phyloP scores from a whole-genome alignment of 2,113 vertebrate genomes.

The Formicarius rufipectus region DNA sequence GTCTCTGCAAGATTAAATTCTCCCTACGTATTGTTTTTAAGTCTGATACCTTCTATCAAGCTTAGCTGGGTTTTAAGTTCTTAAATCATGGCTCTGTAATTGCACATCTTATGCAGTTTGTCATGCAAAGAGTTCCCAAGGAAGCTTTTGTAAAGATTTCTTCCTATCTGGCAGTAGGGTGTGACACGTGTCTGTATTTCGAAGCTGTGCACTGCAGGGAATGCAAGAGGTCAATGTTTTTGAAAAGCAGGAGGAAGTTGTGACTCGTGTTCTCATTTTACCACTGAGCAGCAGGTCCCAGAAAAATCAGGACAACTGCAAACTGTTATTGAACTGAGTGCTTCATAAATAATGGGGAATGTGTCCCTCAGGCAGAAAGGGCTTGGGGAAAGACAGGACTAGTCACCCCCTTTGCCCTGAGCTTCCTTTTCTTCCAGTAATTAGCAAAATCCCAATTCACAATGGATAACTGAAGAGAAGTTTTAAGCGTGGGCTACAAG shows the following conservation, averaged over 20 bases:
- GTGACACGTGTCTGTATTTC: neutral
- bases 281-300: neutral
- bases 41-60: constrained; percentile 38
- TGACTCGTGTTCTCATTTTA: neutral
- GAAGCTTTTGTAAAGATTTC: constrained; percentile 26
- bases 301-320: constrained; percentile 2
- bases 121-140: neutral
- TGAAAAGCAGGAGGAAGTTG: neutral
- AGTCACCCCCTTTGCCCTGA: neutral
- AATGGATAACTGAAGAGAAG: neutral
- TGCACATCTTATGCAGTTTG: constrained; percentile 32
- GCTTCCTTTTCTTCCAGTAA: constrained; percentile 3
- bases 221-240: neutral
- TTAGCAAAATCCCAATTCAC: constrained; percentile 43
- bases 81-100: constrained; percentile 60
- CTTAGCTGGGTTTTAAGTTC: constrained; percentile 58
- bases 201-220: neutral
- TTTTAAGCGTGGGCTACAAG: neutral
- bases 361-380: neutral
- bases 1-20: constrained; percentile 50
- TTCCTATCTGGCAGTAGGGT: neutral
- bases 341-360: neutral
- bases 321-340: neutral
- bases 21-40: constrained; percentile 46
- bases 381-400: neutral